phyloP scores from a whole-genome alignment of 2,113 vertebrate species.

The Corythaixoides concolor region DNA sequence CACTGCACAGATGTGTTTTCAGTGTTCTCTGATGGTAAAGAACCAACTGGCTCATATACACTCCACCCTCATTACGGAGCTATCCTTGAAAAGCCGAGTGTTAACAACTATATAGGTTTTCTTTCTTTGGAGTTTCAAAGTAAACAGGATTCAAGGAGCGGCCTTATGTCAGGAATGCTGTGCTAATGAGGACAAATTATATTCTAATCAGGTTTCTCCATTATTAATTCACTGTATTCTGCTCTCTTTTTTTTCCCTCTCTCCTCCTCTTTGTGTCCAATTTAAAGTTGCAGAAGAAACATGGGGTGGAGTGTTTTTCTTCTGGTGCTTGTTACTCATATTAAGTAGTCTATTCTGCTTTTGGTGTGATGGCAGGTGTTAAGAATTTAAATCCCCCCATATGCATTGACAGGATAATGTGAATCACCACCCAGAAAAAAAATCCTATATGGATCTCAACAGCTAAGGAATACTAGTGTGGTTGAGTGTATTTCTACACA shows the following conservation, averaged over 20 bases:
- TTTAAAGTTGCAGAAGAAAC: constrained; percentile 74
- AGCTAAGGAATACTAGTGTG: neutral
- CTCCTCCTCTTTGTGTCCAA: constrained; percentile 66
- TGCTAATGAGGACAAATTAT: constrained; percentile 79
- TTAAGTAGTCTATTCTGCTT: constrained; percentile 65
- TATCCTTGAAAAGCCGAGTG: constrained; percentile 64
- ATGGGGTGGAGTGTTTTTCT: constrained; percentile 69
- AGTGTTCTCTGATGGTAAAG: constrained; percentile 64
- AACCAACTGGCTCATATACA: constrained; percentile 45
- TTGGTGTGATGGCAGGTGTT: constrained; percentile 65
- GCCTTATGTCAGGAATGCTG: constrained; percentile 72
- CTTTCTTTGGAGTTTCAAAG: constrained; percentile 77
- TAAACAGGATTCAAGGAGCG: constrained; percentile 74
- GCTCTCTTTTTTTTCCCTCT: neutral
- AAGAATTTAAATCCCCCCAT: constrained; percentile 69
- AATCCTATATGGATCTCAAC: neutral
- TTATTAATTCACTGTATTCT: constrained; percentile 74
- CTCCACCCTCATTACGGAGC: constrained; percentile 62
- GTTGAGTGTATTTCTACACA: neutral
- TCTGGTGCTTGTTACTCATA: constrained; percentile 71
- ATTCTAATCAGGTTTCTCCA: constrained; percentile 77
- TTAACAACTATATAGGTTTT: constrained; percentile 72
- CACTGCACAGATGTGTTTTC: constrained; percentile 63
- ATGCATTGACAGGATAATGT: constrained; percentile 56
- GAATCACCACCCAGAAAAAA: constrained; percentile 61